A percentile compares a stretch with the other conserved stretches of the same genome.
Evolutionary conservation across 1,140 invertebrate species (phyloP).

Genomic region (Heliconius himera): DNA sequence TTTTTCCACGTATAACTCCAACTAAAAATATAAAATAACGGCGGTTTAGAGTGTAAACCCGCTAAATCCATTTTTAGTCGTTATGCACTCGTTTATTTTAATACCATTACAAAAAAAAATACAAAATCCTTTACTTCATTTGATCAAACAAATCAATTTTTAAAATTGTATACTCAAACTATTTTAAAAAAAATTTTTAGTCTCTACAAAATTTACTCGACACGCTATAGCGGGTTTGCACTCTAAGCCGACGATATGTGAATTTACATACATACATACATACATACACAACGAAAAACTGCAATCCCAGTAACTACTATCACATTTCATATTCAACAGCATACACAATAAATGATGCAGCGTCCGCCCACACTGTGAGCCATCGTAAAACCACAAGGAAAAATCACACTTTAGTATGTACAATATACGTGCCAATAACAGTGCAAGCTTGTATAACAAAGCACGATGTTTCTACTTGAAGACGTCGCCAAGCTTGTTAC

Average conservation of each 20-base stretch:
- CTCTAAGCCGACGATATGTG: background rate
- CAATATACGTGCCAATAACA: conserved; percentile 25
- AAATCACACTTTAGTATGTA: conserved; percentile 23
- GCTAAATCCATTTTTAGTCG: too few species aligned
- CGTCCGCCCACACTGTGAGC: conserved; percentile 12
- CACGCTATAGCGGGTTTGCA: too few species aligned
- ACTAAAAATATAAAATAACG: background rate
- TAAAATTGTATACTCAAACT: too few species aligned
- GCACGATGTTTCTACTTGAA: conserved; percentile 20
- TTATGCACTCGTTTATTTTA: too few species aligned
- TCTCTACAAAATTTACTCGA: too few species aligned
- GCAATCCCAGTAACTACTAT: background rate
- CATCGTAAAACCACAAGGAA: conserved; percentile 20
- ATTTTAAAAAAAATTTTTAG: too few species aligned
- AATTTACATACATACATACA: background rate
- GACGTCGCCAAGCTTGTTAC: background rate
- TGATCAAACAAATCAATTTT: too few species aligned
- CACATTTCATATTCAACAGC: conserved; percentile 10
- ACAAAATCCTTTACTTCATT: too few species aligned
- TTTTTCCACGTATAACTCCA: background rate
- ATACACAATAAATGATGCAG: conserved; percentile 20
- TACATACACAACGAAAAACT: background rate
- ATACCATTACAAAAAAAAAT: too few species aligned
- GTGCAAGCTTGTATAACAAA: conserved; percentile 8
- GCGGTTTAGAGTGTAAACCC: too few species aligned